Conservation (phyloP, 2,888 invertebrate genomes). For the Hymenopus coronatus region DNA sequence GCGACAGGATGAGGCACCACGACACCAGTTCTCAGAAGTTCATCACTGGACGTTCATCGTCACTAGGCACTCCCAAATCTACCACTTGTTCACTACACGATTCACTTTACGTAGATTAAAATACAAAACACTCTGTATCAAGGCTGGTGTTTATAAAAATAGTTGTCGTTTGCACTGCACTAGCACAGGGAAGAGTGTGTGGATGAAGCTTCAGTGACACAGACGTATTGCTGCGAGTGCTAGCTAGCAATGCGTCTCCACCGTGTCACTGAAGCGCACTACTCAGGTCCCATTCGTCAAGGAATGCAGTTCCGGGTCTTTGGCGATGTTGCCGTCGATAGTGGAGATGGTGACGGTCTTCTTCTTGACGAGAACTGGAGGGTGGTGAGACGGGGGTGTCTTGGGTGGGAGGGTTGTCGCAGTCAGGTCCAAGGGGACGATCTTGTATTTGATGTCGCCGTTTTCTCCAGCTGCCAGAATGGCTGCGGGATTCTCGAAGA, state of each 20-base stretch:
- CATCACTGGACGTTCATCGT: background rate
- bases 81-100: background rate
- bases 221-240: conserved; percentile 4
- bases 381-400: background rate
- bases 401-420: conserved; percentile 23
- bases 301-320: conserved; percentile 39
- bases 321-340: conserved; percentile 40
- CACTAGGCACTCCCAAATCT: background rate
- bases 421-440: conserved; percentile 27
- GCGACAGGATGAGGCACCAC: background rate
- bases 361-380: conserved; percentile 20
- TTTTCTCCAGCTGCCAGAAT: conserved; percentile 45
- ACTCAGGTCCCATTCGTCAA: conserved; percentile 39
- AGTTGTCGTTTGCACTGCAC: background rate
- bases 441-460: conserved; percentile 49
- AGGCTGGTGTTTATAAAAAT: background rate
- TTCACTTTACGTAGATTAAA: background rate
- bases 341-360: conserved; percentile 38
- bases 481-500: conserved; percentile 47
- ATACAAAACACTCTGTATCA: background rate
- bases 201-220: conserved; percentile 16
- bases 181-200: background rate
- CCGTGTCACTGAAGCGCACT: conserved; percentile 32
- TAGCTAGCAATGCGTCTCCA: conserved; percentile 35
- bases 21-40: background rate